A percentile compares a stretch with the other conserved stretches of the same genome.
Evolutionary conservation across 2,888 invertebrate genomes (phyloP).

Genomic region (Chydorus sphaericus): DNA sequence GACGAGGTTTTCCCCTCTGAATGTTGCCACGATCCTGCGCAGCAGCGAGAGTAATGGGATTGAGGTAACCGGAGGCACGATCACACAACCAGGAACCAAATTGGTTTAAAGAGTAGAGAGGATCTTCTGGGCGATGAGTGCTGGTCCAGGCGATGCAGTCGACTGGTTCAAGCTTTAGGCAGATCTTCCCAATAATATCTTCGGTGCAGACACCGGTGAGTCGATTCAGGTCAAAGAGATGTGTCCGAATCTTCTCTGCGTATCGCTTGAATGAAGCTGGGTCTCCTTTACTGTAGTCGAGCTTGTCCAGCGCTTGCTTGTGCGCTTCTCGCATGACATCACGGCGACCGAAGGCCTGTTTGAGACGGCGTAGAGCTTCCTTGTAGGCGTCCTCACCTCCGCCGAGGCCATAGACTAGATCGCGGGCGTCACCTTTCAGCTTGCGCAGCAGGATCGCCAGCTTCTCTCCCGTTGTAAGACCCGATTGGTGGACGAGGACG

Average conservation of each 20-base stretch:
- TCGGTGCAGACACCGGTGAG: neutral
- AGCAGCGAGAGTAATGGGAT: neutral
- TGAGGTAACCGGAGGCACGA: neutral
- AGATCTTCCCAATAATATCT: neutral
- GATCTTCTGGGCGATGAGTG: neutral
- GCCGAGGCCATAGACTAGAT: conserved; percentile 3
- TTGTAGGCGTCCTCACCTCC: conserved; percentile 9
- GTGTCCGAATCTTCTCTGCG: neutral
- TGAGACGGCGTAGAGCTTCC: neutral
- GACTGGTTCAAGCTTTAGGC: neutral
- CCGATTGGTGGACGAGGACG: neutral
- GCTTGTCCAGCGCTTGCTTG: neutral
- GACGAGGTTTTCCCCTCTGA: neutral
- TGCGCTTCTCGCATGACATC: conserved; percentile 8
- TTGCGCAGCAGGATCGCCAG: neutral
- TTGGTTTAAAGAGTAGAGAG: neutral
- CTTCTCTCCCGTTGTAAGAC: neutral
- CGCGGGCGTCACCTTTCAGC: neutral
- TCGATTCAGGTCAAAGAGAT: neutral
- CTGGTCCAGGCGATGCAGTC: conserved; percentile 1
- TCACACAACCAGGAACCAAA: conserved; percentile 6
- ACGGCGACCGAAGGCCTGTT: neutral
- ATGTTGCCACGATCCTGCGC: neutral
- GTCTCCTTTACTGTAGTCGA: neutral
- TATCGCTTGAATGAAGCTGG: neutral